Percentiles rank a stretch among this genome's conserved stretches.
Evolutionary conservation across 2,113 vertebrate species (phyloP).

Genomic region (Melanostigma gelatinosum): DNA sequence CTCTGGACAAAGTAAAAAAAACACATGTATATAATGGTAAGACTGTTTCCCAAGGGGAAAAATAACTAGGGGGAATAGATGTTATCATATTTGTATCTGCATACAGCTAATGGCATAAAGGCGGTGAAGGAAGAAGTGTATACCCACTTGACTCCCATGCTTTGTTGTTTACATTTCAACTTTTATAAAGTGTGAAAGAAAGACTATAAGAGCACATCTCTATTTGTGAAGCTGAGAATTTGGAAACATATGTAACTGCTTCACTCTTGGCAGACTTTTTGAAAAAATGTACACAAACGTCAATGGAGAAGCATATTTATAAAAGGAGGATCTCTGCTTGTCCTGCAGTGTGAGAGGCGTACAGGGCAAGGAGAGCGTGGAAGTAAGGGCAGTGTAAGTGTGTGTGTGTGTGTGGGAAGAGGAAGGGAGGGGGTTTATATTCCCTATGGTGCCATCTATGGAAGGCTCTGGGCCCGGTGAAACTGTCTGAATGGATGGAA

Average conservation of each 20-base stretch:
- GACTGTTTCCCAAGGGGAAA: not conserved
- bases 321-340: slow-evolving; percentile 19
- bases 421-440: slow-evolving; percentile 39
- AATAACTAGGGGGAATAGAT: not conserved
- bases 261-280: slow-evolving; percentile 34
- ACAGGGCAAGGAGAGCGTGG: slow-evolving; percentile 27
- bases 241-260: slow-evolving; percentile 33
- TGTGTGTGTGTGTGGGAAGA: slow-evolving; percentile 21
- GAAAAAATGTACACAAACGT: slow-evolving; percentile 28
- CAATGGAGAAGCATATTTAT: slow-evolving; percentile 30
- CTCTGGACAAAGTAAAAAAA: not conserved
- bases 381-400: slow-evolving; percentile 20
- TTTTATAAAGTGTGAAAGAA: not conserved
- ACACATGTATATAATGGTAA: not conserved
- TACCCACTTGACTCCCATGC: not conserved
- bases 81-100: not conserved
- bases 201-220: not conserved
- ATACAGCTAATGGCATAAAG: not conserved
- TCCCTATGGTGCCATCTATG: slow-evolving; percentile 75
- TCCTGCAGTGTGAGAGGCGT: slow-evolving; percentile 20
- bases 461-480: slow-evolving; percentile 72
- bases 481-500: slow-evolving; percentile 80
- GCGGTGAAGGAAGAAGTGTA: not conserved
- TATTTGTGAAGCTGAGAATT: slow-evolving; percentile 4
- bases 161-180: not conserved